phyloP scores from a whole-genome alignment of 2,888 invertebrate genomes.

The Molanna angustata region DNA sequence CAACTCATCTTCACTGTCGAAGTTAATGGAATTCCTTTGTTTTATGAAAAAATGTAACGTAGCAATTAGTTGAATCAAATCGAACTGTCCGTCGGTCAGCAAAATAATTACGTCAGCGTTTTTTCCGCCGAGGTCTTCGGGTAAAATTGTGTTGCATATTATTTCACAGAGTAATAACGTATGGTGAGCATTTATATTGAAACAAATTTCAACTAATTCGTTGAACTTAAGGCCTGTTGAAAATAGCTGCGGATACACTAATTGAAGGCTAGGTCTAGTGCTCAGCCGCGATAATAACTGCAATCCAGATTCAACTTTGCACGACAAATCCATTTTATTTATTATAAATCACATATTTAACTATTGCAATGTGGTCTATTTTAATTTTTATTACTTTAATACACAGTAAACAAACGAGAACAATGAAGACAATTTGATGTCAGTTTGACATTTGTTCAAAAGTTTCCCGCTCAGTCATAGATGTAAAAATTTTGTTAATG shows the following conservation, averaged over 20 bases:
- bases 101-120: constrained; percentile 44
- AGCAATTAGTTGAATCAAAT: constrained; percentile 37
- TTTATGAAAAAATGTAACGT: constrained; percentile 35
- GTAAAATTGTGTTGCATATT: constrained; percentile 42
- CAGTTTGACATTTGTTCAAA: too few relatives aligned
- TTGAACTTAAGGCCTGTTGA: constrained; percentile 40
- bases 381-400: too few relatives aligned
- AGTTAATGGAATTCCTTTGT: constrained; percentile 34
- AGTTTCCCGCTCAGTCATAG: too few relatives aligned
- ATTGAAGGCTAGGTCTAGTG: constrained; percentile 44
- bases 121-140: constrained; percentile 38
- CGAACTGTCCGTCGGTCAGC: constrained; percentile 48
- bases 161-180: constrained; percentile 43
- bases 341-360: too few relatives aligned
- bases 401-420: too few relatives aligned
- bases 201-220: constrained; percentile 45
- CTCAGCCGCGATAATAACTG: constrained; percentile 55
- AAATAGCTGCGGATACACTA: constrained; percentile 52
- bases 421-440: too few relatives aligned
- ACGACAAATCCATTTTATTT: constrained; percentile 18
- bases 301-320: constrained; percentile 56
- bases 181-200: constrained; percentile 36
- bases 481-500: too few relatives aligned
- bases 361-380: too few relatives aligned
- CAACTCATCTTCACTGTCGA: constrained; percentile 13